A percentile compares a stretch with the other conserved stretches of the same genome.
These are phyloP conservation scores for Gambelia wislizenii DNA, from an alignment of 2,797 vertebrate species.

Conservation along the genomic window DNA sequence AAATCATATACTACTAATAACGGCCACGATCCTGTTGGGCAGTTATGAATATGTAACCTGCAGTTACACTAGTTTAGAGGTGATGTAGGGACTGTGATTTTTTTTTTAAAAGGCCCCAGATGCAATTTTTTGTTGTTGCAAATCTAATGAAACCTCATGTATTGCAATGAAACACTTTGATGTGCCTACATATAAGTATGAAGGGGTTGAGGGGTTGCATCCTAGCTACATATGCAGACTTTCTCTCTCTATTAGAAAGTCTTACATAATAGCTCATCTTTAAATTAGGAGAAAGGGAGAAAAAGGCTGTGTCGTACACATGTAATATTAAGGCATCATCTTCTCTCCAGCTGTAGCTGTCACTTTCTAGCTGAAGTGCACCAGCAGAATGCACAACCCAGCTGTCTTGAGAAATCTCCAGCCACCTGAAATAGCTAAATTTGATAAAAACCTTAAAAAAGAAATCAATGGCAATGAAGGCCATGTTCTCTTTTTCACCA, in stretches of 20 bases:
- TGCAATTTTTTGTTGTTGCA: too few species aligned
- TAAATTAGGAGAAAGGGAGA: constrained; percentile 4
- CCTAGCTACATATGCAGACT: not conserved
- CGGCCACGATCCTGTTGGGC: too few species aligned
- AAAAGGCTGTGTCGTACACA: not conserved
- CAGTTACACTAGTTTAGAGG: too few species aligned
- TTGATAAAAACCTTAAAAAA: constrained; percentile 37
- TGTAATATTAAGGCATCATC: not conserved
- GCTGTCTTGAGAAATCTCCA: constrained; percentile 27
- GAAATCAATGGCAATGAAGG: constrained; percentile 14
- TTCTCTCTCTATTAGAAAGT: not conserved
- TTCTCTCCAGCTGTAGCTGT: constrained; percentile 23
- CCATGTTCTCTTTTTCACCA: constrained; percentile 20
- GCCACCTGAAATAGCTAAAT: constrained; percentile 11
- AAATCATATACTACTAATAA: not conserved
- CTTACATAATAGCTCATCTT: constrained; percentile 32
- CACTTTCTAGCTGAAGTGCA: constrained; percentile 20
- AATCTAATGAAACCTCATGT: too few species aligned
- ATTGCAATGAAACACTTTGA: too few species aligned
- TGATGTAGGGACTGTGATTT: too few species aligned
- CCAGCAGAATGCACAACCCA: constrained; percentile 10
- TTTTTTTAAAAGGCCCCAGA: too few species aligned
- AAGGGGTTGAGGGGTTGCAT: too few species aligned
- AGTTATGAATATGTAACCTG: too few species aligned
- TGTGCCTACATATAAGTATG: too few species aligned